Base-by-base conservation (phyloP, 2,888 invertebrate genomes). In the Neoaliturus tenellus region DNA sequence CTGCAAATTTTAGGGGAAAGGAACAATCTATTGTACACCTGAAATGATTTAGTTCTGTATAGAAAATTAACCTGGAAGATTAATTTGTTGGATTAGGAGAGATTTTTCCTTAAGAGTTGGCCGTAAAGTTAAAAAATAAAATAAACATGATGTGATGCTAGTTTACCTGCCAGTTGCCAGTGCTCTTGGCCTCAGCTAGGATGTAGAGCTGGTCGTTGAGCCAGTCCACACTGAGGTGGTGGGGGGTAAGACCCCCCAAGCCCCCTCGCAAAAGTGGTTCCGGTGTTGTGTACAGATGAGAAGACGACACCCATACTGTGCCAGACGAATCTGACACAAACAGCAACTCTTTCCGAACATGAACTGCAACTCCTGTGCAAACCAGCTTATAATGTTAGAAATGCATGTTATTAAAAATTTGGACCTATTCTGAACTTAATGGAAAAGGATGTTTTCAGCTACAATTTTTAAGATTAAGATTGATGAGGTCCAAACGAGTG, bases 161-260 rank as follows among this genome's bases (percentile, higher is more conserved):
- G 8, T 1, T 31, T 31, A 98, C 95, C 90, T 95, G 94, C 95
- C 96, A 97, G 71, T 91, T 90, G 0, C 82, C 78, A 1, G 87
- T 86, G 35, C 90, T 91, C 81, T 90, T 89, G 8, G 94, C 93
- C 90, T 96, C 95, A 0, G 95, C 96, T 39, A 97, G 92, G 82
- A 98, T 93, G 88, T 97, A 98, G 1, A 98, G 91, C 84, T 96
- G 94, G 85, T 95, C 93, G 89, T 97, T 96, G 44, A 98, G 91
- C 98, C 98, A 98, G 90, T 98, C 98, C 0, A 98, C 93, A 0
- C 96, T 95, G 10, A 97, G 89, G 86, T 95, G 94, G 75, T 95
- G 89, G 0, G 96, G 96, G 84, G 92, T 92, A 89, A 94, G 95
- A 75, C 85, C 82, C 48, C 73, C 83, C 1, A 48, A 55, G 84